These are phyloP conservation scores for Caenorhabditis zanzibari DNA, from an alignment of 2,888 invertebrate genomes.

Conservation along the genomic window DNA sequence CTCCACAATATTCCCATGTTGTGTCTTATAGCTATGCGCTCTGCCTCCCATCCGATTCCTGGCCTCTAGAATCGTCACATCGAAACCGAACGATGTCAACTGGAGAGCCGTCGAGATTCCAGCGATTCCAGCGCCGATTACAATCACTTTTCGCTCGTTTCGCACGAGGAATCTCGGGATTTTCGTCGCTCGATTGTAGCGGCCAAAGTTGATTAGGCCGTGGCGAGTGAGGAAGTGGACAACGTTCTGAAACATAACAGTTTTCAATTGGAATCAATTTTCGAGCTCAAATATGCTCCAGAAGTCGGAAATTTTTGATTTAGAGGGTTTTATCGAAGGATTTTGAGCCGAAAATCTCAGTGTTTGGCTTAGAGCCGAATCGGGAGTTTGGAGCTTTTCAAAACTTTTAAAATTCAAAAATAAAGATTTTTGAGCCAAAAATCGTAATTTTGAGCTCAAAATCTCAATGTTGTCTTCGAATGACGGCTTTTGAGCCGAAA, in stretches of 20 bases:
- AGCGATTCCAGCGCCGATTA: conserved; percentile 82
- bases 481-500: too few species aligned
- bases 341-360: not conserved
- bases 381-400: too few species aligned
- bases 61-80: conserved; percentile 81
- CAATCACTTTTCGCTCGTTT: conserved; percentile 72
- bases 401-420: too few species aligned
- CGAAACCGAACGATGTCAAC: conserved; percentile 79
- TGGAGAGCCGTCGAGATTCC: conserved; percentile 82
- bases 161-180: conserved; percentile 10
- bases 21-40: conserved; percentile 91
- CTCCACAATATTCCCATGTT: conserved; percentile 47
- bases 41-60: conserved; percentile 95
- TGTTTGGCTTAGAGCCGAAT: too few species aligned
- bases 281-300: too few species aligned
- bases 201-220: conserved; percentile 97
- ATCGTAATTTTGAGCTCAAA: too few species aligned
- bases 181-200: conserved; percentile 86
- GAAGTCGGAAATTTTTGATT: too few species aligned
- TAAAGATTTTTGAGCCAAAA: too few species aligned
- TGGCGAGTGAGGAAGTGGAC: conserved; percentile 95
- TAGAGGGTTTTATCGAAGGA: too few species aligned
- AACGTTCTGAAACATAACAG: conserved; percentile 87
- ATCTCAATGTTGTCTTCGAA: too few species aligned
- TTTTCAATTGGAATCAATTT: too few species aligned